phyloP scores from a whole-genome alignment of 2,888 invertebrate genomes.

The Parasteatoda lunata region DNA sequence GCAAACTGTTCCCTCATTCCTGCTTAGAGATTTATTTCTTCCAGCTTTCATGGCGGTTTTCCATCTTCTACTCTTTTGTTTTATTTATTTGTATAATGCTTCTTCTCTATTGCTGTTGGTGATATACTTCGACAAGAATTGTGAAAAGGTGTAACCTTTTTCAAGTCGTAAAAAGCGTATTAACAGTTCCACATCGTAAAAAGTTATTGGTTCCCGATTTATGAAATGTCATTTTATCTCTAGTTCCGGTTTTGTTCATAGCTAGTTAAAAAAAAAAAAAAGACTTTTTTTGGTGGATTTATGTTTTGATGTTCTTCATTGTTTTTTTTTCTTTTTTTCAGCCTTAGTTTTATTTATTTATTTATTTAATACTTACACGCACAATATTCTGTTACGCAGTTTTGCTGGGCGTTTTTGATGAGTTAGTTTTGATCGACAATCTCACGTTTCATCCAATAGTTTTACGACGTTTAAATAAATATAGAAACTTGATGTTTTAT shows the following conservation, averaged over 20 bases:
- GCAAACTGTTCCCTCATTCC: not conserved
- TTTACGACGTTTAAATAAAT: not conserved
- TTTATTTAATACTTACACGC: not conserved
- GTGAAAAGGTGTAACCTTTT: constrained; percentile 9
- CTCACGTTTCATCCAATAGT: not conserved
- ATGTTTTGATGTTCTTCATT: not conserved
- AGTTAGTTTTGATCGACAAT: not conserved
- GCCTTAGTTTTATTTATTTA: not conserved
- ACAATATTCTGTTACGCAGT: not conserved
- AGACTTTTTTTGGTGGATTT: not conserved
- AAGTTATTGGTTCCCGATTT: constrained; percentile 14
- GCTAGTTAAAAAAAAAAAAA: not conserved
- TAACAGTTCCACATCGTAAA: constrained; percentile 46
- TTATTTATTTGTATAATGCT: not conserved
- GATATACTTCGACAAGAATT: constrained; percentile 17
- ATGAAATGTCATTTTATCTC: constrained; percentile 14
- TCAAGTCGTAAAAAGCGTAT: constrained; percentile 18
- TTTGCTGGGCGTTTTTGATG: not conserved
- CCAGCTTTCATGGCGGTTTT: constrained; percentile 23
- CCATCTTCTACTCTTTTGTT: constrained; percentile 6
- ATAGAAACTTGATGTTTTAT: not conserved
- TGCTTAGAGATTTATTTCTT: constrained; percentile 22
- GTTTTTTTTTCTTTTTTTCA: not conserved
- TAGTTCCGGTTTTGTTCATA: not conserved
- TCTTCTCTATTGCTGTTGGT: not conserved